Percentiles rank a stretch among this genome's conserved stretches.
These are phyloP conservation scores for Octodonta nipae DNA, from an alignment of 2,888 invertebrate species.

Conservation along the genomic window DNA sequence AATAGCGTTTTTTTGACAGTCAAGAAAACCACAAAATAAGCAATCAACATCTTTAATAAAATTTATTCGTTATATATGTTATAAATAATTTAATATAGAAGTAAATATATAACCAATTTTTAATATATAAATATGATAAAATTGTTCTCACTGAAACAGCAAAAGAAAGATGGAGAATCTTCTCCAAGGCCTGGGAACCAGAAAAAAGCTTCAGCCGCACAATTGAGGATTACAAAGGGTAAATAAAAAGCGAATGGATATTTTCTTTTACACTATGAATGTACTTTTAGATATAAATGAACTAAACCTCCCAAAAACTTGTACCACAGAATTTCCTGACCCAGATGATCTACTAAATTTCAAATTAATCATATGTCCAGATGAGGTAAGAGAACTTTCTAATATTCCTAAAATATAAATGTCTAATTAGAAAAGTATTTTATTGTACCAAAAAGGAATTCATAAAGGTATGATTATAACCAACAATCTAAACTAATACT, in stretches of 20 bases:
- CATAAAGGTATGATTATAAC: too few relatives aligned
- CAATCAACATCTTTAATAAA: constrained; percentile 11
- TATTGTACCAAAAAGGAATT: too few relatives aligned
- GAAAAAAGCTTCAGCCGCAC: constrained; percentile 92
- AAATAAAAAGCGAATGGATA: constrained; percentile 6
- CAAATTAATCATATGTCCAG: constrained; percentile 89
- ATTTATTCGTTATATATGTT: constrained; percentile 13
- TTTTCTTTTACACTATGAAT: constrained; percentile 2
- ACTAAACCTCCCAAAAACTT: constrained; percentile 91
- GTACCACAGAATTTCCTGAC: constrained; percentile 90
- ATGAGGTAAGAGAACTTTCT: constrained; percentile 59
- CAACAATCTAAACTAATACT: too few relatives aligned
- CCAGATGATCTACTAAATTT: constrained; percentile 91
- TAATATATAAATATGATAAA: constrained; percentile 67
- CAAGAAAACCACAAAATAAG: constrained; percentile 10
- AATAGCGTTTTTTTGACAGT: constrained; percentile 9
- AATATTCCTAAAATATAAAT: too few relatives aligned
- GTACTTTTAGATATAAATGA: constrained; percentile 82
- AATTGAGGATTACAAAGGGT: constrained; percentile 96
- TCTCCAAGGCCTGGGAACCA: constrained; percentile 60
- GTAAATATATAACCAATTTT: neutral
- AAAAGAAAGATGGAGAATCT: constrained; percentile 92
- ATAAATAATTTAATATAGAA: constrained; percentile 7
- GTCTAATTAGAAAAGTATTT: too few relatives aligned
- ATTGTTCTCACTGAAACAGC: constrained; percentile 94